Conservation (phyloP, 2,113 vertebrate species). For the Chionis minor region DNA sequence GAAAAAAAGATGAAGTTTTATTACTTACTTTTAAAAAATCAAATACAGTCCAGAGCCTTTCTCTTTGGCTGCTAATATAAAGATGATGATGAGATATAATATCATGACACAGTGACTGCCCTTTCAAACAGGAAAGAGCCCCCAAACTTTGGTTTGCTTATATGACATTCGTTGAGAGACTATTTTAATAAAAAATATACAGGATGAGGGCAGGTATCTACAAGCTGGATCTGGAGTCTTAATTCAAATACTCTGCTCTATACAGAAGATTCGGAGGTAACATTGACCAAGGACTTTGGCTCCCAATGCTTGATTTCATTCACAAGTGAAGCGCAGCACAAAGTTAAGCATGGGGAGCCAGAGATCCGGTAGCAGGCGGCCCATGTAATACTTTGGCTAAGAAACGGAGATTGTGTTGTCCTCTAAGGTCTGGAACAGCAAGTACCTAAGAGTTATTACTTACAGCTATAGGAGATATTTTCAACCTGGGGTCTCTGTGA, state of each 20-base stretch:
- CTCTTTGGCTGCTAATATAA: neutral
- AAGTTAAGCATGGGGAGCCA: neutral
- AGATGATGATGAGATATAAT: neutral
- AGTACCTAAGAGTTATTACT: neutral
- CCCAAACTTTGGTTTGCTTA: neutral
- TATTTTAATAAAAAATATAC: neutral
- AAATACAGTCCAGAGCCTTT: neutral
- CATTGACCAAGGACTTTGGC: neutral
- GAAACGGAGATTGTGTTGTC: neutral
- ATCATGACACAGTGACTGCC: neutral
- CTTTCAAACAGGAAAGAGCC: neutral
- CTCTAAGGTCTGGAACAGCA: neutral
- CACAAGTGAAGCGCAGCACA: conserved; percentile 12
- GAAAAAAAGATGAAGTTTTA: neutral
- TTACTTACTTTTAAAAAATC: neutral
- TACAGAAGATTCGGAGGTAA: neutral
- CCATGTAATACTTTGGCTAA: neutral
- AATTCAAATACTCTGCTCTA: neutral
- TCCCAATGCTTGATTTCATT: neutral
- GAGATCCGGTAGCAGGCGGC: neutral
- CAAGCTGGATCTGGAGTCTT: neutral
- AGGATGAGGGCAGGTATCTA: neutral
- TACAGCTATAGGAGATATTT: neutral
- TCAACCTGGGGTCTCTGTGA: neutral
- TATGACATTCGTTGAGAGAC: neutral